These are phyloP conservation scores for Ormia ochracea DNA, from an alignment of 2,888 invertebrate genomes.

Conservation along the genomic window DNA sequence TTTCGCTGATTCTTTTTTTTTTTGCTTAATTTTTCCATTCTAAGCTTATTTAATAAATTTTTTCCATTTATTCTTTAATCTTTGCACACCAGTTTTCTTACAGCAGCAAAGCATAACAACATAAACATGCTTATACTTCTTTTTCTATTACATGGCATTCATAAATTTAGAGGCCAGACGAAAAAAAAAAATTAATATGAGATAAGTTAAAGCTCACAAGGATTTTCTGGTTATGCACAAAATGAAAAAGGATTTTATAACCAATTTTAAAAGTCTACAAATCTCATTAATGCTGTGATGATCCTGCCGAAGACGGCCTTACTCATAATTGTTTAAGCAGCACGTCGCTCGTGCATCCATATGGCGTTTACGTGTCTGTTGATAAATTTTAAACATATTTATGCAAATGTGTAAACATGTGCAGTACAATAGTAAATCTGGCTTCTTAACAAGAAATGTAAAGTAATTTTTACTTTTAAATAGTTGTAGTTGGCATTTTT, in stretches of 20 bases:
- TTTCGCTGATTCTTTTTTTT: no score
- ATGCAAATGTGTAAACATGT: no score
- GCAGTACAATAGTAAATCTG: neutral
- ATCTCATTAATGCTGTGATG: neutral
- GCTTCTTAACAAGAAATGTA: neutral
- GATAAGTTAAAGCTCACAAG: neutral
- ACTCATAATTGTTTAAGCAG: neutral
- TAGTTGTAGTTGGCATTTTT: no score
- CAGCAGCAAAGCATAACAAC: no score
- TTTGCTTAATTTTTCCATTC: no score
- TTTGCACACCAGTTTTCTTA: no score
- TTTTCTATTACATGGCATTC: neutral
- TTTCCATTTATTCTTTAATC: no score
- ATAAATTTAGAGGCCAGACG: neutral
- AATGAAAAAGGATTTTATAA: neutral
- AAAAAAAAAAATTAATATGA: neutral
- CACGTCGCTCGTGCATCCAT: neutral
- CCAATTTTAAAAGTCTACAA: neutral
- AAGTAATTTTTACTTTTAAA: neutral
- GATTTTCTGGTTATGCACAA: neutral
- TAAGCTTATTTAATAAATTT: no score
- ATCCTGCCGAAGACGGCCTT: neutral
- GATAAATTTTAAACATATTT: neutral
- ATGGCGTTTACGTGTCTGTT: neutral
- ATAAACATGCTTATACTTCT: neutral